Conservation (phyloP, 1,140 invertebrate genomes). For the Bombus ignitus region DNA sequence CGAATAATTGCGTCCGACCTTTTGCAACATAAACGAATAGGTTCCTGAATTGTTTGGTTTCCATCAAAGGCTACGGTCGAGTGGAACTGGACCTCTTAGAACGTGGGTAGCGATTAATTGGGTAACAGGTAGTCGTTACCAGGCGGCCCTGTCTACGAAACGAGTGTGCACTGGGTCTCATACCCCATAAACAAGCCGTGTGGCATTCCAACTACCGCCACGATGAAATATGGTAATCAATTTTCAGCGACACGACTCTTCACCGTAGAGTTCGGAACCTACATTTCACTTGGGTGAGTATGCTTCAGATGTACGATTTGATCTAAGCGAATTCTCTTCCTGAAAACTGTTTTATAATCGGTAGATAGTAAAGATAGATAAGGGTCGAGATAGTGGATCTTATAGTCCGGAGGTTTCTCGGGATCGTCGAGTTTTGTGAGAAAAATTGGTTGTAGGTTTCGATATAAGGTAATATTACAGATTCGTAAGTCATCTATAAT, state of each 20-base stretch:
- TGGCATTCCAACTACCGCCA: conserved; percentile 9
- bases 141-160: not conserved
- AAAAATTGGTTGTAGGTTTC: not conserved
- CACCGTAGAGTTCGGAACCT: not conserved
- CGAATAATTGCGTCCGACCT: not conserved
- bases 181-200: conserved; percentile 15
- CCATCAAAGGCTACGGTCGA: not conserved
- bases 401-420: too few species aligned
- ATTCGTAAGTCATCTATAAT: not conserved
- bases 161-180: not conserved
- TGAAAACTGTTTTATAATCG: not conserved
- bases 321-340: not conserved
- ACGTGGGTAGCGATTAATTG: conserved; percentile 53
- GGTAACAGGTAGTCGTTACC: conserved; percentile 48
- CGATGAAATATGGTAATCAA: conserved; percentile 36
- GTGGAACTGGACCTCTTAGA: conserved; percentile 14
- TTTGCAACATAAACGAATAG: not conserved
- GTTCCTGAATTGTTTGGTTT: not conserved
- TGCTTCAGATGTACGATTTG: not conserved
- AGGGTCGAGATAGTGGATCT: not conserved
- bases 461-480: not conserved
- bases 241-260: not conserved
- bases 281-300: not conserved
- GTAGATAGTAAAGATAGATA: not conserved
- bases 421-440: too few species aligned